phyloP scores from a whole-genome alignment of 2,888 invertebrate species.

The Teinopalpus imperialis region DNA sequence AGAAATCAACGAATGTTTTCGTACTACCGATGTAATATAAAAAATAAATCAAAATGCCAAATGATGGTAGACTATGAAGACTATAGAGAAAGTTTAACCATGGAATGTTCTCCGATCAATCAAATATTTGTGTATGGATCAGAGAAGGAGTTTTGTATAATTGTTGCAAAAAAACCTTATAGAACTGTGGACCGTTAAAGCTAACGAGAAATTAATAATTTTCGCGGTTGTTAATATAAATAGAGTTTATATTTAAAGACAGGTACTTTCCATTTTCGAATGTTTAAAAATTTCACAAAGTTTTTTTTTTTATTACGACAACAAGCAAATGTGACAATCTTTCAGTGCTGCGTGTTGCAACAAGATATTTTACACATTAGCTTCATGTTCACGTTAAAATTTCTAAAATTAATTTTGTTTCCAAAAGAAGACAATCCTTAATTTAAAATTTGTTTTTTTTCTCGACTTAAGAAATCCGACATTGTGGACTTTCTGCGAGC shows the following conservation, averaged over 20 bases:
- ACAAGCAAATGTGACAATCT: no score
- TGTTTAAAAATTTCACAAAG: no score
- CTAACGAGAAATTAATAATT: neutral
- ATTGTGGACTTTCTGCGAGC: conserved; percentile 4
- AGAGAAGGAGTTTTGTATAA: no score
- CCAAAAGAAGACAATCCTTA: no score
- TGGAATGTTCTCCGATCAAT: conserved; percentile 7
- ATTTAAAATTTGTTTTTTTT: no score
- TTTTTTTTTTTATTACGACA: no score
- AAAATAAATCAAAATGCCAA: conserved; percentile 49
- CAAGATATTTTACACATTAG: no score
- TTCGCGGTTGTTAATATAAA: neutral
- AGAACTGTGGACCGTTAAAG: neutral
- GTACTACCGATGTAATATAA: conserved; percentile 39
- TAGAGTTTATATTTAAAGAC: no score
- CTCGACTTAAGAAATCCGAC: no score
- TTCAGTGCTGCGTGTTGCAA: neutral
- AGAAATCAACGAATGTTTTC: conserved; percentile 65
- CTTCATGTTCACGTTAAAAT: no score
- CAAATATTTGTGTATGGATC: neutral
- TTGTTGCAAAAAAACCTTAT: neutral
- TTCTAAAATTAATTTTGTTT: neutral
- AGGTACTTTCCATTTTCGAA: no score
- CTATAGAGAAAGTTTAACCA: conserved; percentile 54
- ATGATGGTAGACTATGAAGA: conserved; percentile 25